These are phyloP conservation scores for Cerceris ruficornis DNA, from an alignment of 2,888 invertebrate genomes.

Conservation along the genomic window DNA sequence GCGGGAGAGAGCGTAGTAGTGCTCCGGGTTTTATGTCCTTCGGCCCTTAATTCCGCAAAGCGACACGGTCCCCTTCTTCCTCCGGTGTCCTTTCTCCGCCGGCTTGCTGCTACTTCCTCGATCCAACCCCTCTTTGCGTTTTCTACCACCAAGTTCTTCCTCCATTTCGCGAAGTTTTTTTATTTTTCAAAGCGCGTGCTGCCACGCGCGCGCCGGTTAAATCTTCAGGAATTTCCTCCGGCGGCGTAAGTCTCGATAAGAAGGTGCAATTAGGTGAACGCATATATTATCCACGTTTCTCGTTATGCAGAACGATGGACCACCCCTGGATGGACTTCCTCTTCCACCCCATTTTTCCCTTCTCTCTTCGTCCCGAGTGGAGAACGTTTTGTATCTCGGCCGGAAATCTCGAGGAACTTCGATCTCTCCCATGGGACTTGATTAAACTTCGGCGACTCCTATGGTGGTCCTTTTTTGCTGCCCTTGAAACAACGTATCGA, in stretches of 20 bases:
- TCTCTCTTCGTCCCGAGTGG: neutral
- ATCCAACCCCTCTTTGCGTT: conserved; percentile 18
- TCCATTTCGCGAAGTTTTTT: conserved; percentile 1
- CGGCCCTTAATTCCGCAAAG: conserved; percentile 70
- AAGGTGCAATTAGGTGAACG: conserved; percentile 42
- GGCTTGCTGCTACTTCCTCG: conserved; percentile 43
- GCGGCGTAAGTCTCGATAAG: conserved; percentile 35
- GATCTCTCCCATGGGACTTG: conserved; percentile 33
- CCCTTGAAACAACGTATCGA: neutral
- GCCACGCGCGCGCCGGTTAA: conserved; percentile 22
- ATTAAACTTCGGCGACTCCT: conserved; percentile 45
- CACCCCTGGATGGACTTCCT: neutral
- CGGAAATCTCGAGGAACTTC: conserved; percentile 28
- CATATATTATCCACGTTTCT: conserved; percentile 6
- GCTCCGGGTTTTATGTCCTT: conserved; percentile 64
- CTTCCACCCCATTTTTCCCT: neutral
- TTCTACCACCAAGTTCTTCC: neutral
- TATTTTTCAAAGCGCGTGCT: conserved; percentile 7
- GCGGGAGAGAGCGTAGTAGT: conserved; percentile 46
- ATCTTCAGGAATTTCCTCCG: conserved; percentile 35
- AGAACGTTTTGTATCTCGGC: conserved; percentile 16
- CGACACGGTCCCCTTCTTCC: conserved; percentile 47
- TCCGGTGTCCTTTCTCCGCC: conserved; percentile 44
- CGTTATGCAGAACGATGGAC: conserved; percentile 11
- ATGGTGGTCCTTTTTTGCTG: conserved; percentile 10